Percentiles rank a stretch among this genome's conserved stretches.
phyloP scores from a whole-genome alignment of 2,888 invertebrate genomes.

The Hirtodrosophila cameraria region DNA sequence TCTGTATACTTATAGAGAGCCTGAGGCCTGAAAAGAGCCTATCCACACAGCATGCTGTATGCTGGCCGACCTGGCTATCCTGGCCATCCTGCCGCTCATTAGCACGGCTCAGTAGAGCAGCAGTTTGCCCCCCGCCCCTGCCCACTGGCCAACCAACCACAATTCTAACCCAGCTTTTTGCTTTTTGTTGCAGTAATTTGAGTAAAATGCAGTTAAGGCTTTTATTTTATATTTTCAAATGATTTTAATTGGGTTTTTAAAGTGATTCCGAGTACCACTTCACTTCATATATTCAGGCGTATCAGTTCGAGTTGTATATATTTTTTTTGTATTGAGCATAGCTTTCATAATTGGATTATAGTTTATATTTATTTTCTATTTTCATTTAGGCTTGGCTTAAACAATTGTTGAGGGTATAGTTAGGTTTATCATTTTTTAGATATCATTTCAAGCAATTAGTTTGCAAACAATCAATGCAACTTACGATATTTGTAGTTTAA shows the following conservation, averaged over 20 bases:
- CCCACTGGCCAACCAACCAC: background rate
- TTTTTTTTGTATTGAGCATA: background rate
- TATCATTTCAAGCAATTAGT: no score
- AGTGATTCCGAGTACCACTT: conserved; percentile 25
- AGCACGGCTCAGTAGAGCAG: conserved; percentile 66
- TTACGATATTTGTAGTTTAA: no score
- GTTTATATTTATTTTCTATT: no score
- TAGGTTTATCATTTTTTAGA: no score
- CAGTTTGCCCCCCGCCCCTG: conserved; percentile 4
- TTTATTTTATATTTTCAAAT: conserved; percentile 16
- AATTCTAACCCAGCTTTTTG: conserved; percentile 8
- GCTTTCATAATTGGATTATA: background rate
- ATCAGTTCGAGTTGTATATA: conserved; percentile 22
- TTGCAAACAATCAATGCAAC: no score
- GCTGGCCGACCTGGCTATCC: conserved; percentile 37
- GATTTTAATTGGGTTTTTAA: conserved; percentile 36
- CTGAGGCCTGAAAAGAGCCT: conserved; percentile 28
- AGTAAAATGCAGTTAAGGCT: conserved; percentile 12
- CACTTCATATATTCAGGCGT: conserved; percentile 27
- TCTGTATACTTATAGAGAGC: background rate
- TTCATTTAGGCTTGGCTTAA: no score
- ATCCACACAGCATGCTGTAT: conserved; percentile 13
- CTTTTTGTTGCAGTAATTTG: conserved; percentile 36
- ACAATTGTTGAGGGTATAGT: no score
- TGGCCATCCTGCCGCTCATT: conserved; percentile 59